A percentile compares a stretch with the other conserved stretches of the same genome.
Evolutionary conservation across 1,140 invertebrate genomes (phyloP).

Genomic region (Coenobita brevimanus): DNA sequence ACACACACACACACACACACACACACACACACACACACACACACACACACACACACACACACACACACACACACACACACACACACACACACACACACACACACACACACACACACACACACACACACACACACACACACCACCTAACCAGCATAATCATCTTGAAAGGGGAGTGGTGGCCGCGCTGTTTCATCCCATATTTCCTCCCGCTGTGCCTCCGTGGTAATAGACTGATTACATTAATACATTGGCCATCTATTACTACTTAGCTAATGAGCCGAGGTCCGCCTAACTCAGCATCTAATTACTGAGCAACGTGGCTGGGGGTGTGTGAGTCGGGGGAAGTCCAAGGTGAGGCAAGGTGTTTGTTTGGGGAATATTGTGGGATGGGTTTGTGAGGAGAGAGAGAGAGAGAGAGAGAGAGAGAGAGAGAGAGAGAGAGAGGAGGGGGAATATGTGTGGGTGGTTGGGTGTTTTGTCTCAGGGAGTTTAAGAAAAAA

Average conservation of each 20-base stretch:
- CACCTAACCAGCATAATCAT: too few relatives aligned
- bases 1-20: too few relatives aligned
- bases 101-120: not conserved
- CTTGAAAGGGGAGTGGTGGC: too few relatives aligned
- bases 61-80: too few relatives aligned
- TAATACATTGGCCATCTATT: slow-evolving; percentile 26
- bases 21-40: too few relatives aligned
- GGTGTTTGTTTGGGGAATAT: not conserved
- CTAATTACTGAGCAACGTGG: slow-evolving; percentile 19
- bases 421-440: not conserved
- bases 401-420: slow-evolving; percentile 5
- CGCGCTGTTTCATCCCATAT: too few relatives aligned
- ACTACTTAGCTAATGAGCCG: slow-evolving; percentile 31
- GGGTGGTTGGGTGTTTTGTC: too few relatives aligned
- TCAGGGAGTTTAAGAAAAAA: too few relatives aligned
- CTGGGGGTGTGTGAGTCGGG: not conserved
- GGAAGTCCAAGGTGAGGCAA: not conserved
- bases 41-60: too few relatives aligned
- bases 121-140: not conserved
- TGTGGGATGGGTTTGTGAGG: not conserved
- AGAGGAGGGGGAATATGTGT: too few relatives aligned
- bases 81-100: not conserved
- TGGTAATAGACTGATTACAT: not conserved
- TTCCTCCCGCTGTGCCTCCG: too few relatives aligned
- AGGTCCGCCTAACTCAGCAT: slow-evolving; percentile 1